Percentiles rank a stretch among this genome's conserved stretches.
These are phyloP conservation scores for Chaetophractus vellerosus DNA, from an alignment of 2,797 vertebrate genomes.

Conservation along the genomic window DNA sequence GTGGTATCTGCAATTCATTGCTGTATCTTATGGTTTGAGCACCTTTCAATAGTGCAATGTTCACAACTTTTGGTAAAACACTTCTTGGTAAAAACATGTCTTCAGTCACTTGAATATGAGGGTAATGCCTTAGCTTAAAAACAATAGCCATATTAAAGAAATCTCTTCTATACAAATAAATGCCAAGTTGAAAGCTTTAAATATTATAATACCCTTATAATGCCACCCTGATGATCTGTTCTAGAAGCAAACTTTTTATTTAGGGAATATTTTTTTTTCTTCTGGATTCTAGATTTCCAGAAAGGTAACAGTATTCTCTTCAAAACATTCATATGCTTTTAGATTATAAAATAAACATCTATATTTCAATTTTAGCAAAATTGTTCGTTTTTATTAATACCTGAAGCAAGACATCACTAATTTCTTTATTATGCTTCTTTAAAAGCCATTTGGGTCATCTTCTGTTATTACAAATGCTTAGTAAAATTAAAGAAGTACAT, in stretches of 20 bases:
- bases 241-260: neutral
- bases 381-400: conserved; percentile 60
- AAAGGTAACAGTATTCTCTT: neutral
- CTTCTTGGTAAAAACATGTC: neutral
- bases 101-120: neutral
- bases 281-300: conserved; percentile 31
- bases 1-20: neutral
- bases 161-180: neutral
- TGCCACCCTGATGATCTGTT: neutral
- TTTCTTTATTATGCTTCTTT: conserved; percentile 15
- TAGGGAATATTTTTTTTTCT: neutral
- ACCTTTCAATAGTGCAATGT: neutral
- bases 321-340: conserved; percentile 47
- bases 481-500: conserved; percentile 34
- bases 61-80: neutral
- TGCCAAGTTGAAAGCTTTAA: neutral
- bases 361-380: conserved; percentile 57
- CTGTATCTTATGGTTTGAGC: neutral
- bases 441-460: conserved; percentile 40
- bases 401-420: conserved; percentile 5
- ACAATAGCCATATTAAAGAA: neutral
- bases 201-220: neutral
- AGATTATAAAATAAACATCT: conserved; percentile 41
- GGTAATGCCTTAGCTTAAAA: too few species aligned
- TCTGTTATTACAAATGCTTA: conserved; percentile 49